Percentiles rank a stretch among this genome's conserved stretches.
Conservation (phyloP, 2,888 invertebrate genomes). For the Tridacna crocea region DNA sequence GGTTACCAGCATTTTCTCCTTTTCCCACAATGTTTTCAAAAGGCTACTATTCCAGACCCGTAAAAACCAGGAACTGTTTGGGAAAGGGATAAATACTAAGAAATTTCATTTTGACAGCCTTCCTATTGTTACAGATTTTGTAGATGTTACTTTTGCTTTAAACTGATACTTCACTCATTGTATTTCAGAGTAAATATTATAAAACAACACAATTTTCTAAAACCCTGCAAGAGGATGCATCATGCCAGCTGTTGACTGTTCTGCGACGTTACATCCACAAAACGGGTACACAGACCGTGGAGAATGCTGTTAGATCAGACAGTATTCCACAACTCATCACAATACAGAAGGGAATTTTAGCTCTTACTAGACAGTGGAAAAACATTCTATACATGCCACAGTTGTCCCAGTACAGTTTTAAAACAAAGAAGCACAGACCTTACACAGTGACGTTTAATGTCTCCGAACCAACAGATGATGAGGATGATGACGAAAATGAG, state of each 20-base stretch:
- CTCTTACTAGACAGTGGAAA: constrained; percentile 98
- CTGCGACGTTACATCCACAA: constrained; percentile 91
- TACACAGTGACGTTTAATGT: constrained; percentile 95
- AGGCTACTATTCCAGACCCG: too few species aligned
- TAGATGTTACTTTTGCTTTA: too few species aligned
- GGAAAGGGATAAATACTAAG: too few species aligned
- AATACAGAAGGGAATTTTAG: constrained; percentile 96
- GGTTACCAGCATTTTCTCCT: too few species aligned
- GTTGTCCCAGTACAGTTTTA: constrained; percentile 93
- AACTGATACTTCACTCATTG: too few species aligned
- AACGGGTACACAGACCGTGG: constrained; percentile 91
- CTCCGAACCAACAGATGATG: constrained; percentile 68
- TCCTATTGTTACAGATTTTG: too few species aligned
- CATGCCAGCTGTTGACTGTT: constrained; percentile 95
- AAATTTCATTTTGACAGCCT: too few species aligned
- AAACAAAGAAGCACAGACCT: constrained; percentile 86
- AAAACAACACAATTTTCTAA: constrained; percentile 92
- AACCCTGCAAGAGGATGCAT: constrained; percentile 97
- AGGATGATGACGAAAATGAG: constrained; percentile 54
- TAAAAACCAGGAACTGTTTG: too few species aligned
- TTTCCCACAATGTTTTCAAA: too few species aligned
- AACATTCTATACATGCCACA: constrained; percentile 97
- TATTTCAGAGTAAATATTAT: constrained; percentile 89
- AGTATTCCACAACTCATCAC: constrained; percentile 95
- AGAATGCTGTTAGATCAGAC: constrained; percentile 92